These are phyloP conservation scores for Drosophila lutescens DNA, from an alignment of 2,888 invertebrate species.

Conservation along the genomic window DNA sequence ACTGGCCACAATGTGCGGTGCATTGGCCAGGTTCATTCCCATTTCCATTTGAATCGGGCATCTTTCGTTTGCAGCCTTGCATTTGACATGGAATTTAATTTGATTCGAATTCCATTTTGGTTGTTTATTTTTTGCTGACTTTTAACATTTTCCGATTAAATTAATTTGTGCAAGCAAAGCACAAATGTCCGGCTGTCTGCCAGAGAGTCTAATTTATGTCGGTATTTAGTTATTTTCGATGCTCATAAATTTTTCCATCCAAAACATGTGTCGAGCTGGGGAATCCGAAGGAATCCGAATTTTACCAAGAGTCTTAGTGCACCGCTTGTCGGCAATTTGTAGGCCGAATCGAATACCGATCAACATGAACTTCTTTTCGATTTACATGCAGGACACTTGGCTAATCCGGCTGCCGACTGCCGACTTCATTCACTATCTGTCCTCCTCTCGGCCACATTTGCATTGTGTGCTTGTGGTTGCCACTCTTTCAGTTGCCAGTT, in stretches of 20 bases:
- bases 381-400: constrained; percentile 43
- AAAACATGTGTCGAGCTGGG: constrained; percentile 16
- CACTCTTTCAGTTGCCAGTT: constrained; percentile 40
- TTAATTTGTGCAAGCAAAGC: constrained; percentile 63
- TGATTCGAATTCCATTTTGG: constrained; percentile 49
- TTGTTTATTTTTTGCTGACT: constrained; percentile 61
- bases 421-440: constrained; percentile 1
- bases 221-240: constrained; percentile 15
- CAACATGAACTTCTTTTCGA: constrained; percentile 49
- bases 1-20: constrained; percentile 18
- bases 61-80: constrained; percentile 18
- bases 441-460: constrained; percentile 29
- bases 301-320: constrained; percentile 26
- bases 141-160: constrained; percentile 51
- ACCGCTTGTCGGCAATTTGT: constrained; percentile 48
- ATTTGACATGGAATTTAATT: constrained; percentile 35
- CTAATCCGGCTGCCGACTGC: constrained; percentile 39
- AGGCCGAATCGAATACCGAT: constrained; percentile 57
- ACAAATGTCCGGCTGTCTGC: constrained; percentile 43
- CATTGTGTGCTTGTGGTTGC: constrained; percentile 37
- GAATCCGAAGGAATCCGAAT: too few relatives aligned
- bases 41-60: constrained; percentile 24
- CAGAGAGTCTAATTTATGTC: constrained; percentile 22
- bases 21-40: constrained; percentile 16
- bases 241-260: constrained; percentile 33